phyloP scores from a whole-genome alignment of 2,113 vertebrate genomes.

The Thamnophis sirtalis region DNA sequence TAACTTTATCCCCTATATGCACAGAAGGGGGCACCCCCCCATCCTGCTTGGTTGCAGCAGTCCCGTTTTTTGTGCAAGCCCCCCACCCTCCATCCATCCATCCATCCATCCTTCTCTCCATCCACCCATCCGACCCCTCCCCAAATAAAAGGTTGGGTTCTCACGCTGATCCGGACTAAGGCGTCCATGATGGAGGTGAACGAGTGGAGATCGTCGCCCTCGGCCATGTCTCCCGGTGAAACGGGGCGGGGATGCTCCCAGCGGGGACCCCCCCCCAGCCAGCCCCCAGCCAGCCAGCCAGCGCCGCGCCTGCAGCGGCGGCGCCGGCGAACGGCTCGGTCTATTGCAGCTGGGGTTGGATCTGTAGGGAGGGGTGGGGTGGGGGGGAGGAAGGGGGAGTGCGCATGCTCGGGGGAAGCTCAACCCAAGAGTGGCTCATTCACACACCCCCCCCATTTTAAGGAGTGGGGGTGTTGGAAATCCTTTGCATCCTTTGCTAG shows the following conservation, averaged over 20 bases:
- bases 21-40: neutral
- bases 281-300: slow-evolving; percentile 3
- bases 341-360: slow-evolving; percentile 48
- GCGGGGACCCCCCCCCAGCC: neutral
- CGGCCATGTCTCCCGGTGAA: slow-evolving; percentile 74
- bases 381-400: neutral
- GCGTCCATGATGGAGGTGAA: slow-evolving; percentile 93
- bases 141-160: slow-evolving; percentile 49
- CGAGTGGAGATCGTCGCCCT: slow-evolving; percentile 83
- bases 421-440: neutral
- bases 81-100: neutral
- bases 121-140: neutral
- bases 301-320: slow-evolving; percentile 43
- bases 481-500: neutral
- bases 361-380: slow-evolving; percentile 23
- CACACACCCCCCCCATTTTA: neutral
- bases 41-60: no score
- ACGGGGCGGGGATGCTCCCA: neutral
- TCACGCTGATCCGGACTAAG: slow-evolving; percentile 89
- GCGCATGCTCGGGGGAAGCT: neutral
- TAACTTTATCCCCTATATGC: no score
- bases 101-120: neutral
- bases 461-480: neutral
- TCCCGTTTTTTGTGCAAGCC: no score
- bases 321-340: slow-evolving; percentile 50